These are phyloP conservation scores for Apomyelois bistriatella DNA, from an alignment of 2,888 invertebrate species.

Conservation along the genomic window DNA sequence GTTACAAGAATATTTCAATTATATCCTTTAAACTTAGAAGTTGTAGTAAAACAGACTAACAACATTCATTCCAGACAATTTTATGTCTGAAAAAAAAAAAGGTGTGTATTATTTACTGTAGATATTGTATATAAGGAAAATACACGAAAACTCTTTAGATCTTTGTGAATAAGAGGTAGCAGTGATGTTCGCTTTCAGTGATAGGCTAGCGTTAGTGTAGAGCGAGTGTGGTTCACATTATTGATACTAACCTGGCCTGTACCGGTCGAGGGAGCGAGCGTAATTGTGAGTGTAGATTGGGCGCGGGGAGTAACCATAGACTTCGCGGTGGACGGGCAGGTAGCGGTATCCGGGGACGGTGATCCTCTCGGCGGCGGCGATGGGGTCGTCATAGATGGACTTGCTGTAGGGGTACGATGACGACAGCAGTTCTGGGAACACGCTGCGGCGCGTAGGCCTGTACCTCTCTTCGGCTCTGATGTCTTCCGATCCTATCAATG, in stretches of 20 bases:
- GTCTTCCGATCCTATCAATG: slow-evolving; percentile 89
- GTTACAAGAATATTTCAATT: too few species aligned
- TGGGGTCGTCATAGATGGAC: slow-evolving; percentile 93
- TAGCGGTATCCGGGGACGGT: slow-evolving; percentile 94
- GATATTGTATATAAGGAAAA: too few species aligned
- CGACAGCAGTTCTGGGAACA: slow-evolving; percentile 86
- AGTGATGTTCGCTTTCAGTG: not conserved
- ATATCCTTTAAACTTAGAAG: too few species aligned
- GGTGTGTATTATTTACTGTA: too few species aligned
- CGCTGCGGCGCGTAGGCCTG: slow-evolving; percentile 85
- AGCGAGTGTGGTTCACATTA: slow-evolving; percentile 25
- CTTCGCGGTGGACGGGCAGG: slow-evolving; percentile 93
- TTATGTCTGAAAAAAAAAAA: too few species aligned
- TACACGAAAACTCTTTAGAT: not conserved
- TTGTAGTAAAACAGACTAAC: too few species aligned
- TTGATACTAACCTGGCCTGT: slow-evolving; percentile 90
- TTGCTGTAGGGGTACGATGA: slow-evolving; percentile 88
- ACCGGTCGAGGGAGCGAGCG: slow-evolving; percentile 85
- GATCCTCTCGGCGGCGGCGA: slow-evolving; percentile 90
- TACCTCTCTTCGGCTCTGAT: slow-evolving; percentile 93
- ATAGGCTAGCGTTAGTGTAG: slow-evolving; percentile 34
- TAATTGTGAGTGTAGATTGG: slow-evolving; percentile 93
- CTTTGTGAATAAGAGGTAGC: not conserved
- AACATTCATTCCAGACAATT: too few species aligned
- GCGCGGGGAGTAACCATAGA: slow-evolving; percentile 93